These are phyloP conservation scores for Amyelois transitella DNA, from an alignment of 1,140 invertebrate genomes.

Conservation along the genomic window DNA sequence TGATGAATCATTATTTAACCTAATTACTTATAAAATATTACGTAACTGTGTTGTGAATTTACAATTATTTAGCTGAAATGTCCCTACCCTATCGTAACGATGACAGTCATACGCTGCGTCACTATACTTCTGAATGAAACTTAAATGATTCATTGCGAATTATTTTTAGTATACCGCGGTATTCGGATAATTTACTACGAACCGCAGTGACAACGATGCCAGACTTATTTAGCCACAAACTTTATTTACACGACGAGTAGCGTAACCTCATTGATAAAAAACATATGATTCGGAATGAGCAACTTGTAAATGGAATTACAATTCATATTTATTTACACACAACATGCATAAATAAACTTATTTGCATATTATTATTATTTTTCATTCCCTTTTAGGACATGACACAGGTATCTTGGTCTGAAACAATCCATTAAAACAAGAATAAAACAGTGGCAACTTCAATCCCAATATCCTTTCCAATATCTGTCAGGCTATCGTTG, in stretches of 20 bases:
- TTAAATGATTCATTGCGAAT: slow-evolving; percentile 50
- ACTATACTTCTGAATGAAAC: slow-evolving; percentile 42
- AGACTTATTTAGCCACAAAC: slow-evolving; percentile 20
- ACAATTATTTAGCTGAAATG: slow-evolving; percentile 40
- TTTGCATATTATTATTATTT: neutral
- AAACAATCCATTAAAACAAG: slow-evolving; percentile 34
- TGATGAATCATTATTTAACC: too few species aligned
- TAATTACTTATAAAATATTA: too few species aligned
- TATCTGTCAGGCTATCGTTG: slow-evolving; percentile 35
- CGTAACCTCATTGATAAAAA: neutral
- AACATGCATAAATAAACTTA: neutral
- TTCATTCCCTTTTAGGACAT: slow-evolving; percentile 17
- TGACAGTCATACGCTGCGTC: slow-evolving; percentile 43
- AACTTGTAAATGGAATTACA: neutral
- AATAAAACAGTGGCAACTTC: slow-evolving; percentile 40
- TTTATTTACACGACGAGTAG: neutral
- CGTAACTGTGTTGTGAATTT: neutral
- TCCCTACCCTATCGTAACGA: slow-evolving; percentile 34
- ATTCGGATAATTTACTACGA: slow-evolving; percentile 63
- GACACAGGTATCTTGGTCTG: slow-evolving; percentile 31
- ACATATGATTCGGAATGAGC: neutral
- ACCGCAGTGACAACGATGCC: slow-evolving; percentile 33
- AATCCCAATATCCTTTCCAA: slow-evolving; percentile 31
- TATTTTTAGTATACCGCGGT: slow-evolving; percentile 54
- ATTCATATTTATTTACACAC: neutral